Percentiles rank a stretch among this genome's conserved stretches.
phyloP scores from a whole-genome alignment of 2,888 invertebrate genomes.

The Meghimatium bilineatum region DNA sequence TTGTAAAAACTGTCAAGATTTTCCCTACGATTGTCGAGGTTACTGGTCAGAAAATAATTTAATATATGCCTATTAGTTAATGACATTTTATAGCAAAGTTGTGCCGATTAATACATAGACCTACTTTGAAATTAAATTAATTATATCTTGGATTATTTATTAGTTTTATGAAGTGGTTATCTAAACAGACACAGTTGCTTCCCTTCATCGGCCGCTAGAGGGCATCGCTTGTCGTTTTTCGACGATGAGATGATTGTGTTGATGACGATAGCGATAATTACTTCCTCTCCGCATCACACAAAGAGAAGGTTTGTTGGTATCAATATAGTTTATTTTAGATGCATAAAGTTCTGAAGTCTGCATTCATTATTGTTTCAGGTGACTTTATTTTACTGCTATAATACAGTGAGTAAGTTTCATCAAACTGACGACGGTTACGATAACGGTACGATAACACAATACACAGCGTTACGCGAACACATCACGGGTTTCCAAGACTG shows the following conservation, averaged over 20 bases:
- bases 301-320: conserved; percentile 2
- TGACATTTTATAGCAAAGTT: too few relatives aligned
- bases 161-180: background rate
- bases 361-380: background rate
- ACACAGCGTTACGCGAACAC: background rate
- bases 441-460: conserved; percentile 35
- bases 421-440: conserved; percentile 35
- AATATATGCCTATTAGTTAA: too few relatives aligned
- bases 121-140: too few relatives aligned
- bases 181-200: conserved; percentile 22
- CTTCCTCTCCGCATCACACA: conserved; percentile 43
- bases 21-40: too few relatives aligned
- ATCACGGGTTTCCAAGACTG: background rate
- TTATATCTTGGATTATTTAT: background rate
- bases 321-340: background rate
- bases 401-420: background rate
- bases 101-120: too few relatives aligned
- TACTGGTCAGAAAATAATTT: too few relatives aligned
- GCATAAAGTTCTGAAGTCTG: background rate
- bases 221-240: conserved; percentile 52
- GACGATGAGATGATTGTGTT: conserved; percentile 53
- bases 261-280: conserved; percentile 55
- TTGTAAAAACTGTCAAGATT: too few relatives aligned
- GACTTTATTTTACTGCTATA: background rate
- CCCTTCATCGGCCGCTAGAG: conserved; percentile 50